phyloP scores from a whole-genome alignment of 35 echinoderm and acorn worm genomes.

The Eucidaris tribuloides region DNA sequence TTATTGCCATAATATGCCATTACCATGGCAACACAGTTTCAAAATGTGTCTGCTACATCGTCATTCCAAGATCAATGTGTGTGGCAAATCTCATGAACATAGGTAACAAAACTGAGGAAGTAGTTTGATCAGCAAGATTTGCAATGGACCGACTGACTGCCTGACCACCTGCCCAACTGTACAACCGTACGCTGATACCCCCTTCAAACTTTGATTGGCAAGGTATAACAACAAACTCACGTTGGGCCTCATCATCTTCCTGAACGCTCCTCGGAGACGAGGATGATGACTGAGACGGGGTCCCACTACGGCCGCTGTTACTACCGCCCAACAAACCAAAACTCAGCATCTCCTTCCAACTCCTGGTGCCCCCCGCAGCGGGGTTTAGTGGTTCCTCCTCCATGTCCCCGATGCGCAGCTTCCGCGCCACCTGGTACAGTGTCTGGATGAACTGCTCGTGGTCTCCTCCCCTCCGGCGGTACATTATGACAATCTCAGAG shows the following conservation, averaged over 20 bases:
- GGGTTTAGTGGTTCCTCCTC: neutral
- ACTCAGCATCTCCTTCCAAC: conserved; percentile 51
- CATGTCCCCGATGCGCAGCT: conserved; percentile 39
- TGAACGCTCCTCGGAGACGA: conserved; percentile 35
- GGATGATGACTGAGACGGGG: conserved; percentile 33
- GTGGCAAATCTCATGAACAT: too few relatives aligned
- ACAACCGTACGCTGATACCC: too few relatives aligned
- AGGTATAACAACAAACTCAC: too few relatives aligned
- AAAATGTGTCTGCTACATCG: too few relatives aligned
- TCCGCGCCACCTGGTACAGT: conserved; percentile 46
- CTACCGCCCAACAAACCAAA: conserved; percentile 3
- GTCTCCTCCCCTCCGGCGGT: conserved; percentile 54
- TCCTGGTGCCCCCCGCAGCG: neutral
- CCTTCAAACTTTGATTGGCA: too few relatives aligned
- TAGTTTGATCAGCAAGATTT: too few relatives aligned
- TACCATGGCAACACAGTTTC: too few relatives aligned
- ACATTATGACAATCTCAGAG: conserved; percentile 51
- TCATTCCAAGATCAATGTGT: too few relatives aligned
- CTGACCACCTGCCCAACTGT: too few relatives aligned
- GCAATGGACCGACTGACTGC: too few relatives aligned
- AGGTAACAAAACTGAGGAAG: too few relatives aligned
- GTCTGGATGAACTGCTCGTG: conserved; percentile 70
- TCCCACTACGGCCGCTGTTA: neutral
- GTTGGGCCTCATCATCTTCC: conserved; percentile 64
- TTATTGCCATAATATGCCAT: too few relatives aligned